phyloP scores from a whole-genome alignment of 1,140 invertebrate species.

The Ips nitidus region DNA sequence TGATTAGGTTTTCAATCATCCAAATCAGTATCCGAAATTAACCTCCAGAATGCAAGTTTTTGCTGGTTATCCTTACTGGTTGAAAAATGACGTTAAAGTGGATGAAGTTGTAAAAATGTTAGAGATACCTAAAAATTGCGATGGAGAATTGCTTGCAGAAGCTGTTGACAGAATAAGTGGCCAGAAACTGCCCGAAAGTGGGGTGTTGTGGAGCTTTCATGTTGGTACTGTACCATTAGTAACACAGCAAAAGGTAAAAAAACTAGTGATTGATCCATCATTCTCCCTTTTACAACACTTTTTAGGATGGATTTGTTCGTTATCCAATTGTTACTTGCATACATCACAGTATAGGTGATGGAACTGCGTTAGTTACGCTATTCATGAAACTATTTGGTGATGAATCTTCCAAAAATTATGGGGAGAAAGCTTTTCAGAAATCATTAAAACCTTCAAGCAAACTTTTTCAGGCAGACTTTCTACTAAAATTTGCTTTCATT shows the following conservation, averaged over 20 bases:
- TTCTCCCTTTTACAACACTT: neutral
- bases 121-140: neutral
- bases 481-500: neutral
- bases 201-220: neutral
- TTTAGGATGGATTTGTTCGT: constrained; percentile 5
- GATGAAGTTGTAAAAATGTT: neutral
- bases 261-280: neutral
- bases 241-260: neutral
- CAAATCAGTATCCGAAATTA: neutral
- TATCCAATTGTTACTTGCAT: neutral
- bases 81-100: neutral
- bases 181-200: neutral
- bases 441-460: neutral
- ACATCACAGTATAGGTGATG: constrained; percentile 1
- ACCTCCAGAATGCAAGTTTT: neutral
- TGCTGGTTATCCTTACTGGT: neutral
- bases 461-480: neutral
- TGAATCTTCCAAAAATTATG: neutral
- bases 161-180: neutral
- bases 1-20: constrained; percentile 1
- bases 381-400: neutral
- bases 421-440: neutral
- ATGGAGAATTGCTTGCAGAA: neutral
- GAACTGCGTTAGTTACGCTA: neutral
- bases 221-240: neutral